Evolutionary conservation across 2,797 vertebrate species (phyloP), one percentile per base, ranked within the genome.

Genomic region (Picus viridis): DNA sequence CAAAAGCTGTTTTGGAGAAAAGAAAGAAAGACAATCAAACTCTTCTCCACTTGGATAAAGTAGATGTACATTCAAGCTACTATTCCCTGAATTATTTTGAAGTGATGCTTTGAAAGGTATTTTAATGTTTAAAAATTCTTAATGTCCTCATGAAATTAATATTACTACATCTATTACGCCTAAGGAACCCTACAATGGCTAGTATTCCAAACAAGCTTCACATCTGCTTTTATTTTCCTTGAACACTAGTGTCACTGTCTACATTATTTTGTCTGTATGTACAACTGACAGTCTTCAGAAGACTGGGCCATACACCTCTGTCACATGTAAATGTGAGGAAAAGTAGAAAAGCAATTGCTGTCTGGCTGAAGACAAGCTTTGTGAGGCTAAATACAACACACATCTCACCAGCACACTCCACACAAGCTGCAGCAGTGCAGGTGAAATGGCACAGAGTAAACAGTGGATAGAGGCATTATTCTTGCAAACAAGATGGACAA

Each of bases 1-100:
- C 99, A 92, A 99, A 99, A 99, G 99, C 99, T 99, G 69, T 89
- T 95, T 86, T 94, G 83, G 53, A 92, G 43, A 64, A 92, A 88
- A 93, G 43, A 89, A 51, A 88, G 49, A 61, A 13, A 79, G 27
- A 77, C 45, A 77, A 91, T 72, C 3, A 90, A 83, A 70, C 43
- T 59, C n/a, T 69, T 74, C 11, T 88, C 32, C n/a, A 57, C 27
- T 73, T 76, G 17, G 43, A 58, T 77, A 18, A 67, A 71, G n/a
- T 4, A 68, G 14, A 57, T 39, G 80, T 67, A 51, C 6, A 24
- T 82, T 86, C n/a, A 62, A 58, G 58, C 20, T 57, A 82, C 34
- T 53, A 53, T 78, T 86, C 22, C 24, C 20, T 45, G 45, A 49
- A 20, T 62, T 47, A 54, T 53, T 76, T 47, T 29, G 0, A 17